A percentile compares a stretch with the other conserved stretches of the same genome.
Conservation (phyloP, 2,113 vertebrate genomes). For the Corvus hawaiiensis region DNA sequence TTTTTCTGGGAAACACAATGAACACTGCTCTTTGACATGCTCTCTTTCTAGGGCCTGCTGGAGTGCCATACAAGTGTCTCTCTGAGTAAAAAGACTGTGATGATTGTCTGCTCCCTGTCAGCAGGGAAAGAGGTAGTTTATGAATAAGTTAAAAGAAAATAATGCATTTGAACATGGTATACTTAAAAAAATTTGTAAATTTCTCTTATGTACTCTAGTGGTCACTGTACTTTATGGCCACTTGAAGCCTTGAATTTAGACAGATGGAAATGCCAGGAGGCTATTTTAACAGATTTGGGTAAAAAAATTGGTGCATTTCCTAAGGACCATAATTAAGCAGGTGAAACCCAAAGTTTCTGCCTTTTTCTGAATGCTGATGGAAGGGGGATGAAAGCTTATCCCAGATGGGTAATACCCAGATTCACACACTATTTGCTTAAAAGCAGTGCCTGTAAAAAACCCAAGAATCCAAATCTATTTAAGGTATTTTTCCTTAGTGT, state of each 20-base stretch:
- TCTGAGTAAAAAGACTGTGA: background rate
- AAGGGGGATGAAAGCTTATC: background rate
- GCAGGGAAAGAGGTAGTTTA: background rate
- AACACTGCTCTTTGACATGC: background rate
- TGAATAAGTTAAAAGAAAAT: background rate
- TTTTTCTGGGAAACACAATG: background rate
- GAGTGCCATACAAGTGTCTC: background rate
- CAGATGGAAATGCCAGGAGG: background rate
- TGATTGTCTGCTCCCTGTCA: background rate
- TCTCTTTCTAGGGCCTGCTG: background rate
- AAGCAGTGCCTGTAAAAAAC: background rate
- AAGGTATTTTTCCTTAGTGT: background rate
- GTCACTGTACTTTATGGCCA: background rate
- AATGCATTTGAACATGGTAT: background rate
- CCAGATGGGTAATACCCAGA: background rate
- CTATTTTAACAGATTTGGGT: background rate
- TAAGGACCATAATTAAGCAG: background rate
- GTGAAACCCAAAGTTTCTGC: background rate
- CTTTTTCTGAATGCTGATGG: background rate
- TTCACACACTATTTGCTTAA: background rate
- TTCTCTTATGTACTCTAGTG: background rate
- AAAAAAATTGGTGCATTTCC: background rate
- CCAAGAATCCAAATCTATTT: background rate
- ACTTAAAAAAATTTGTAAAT: background rate
- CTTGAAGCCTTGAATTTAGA: background rate